phyloP scores from a whole-genome alignment of 2,888 invertebrate species.

The Lamellibrachia satsuma region DNA sequence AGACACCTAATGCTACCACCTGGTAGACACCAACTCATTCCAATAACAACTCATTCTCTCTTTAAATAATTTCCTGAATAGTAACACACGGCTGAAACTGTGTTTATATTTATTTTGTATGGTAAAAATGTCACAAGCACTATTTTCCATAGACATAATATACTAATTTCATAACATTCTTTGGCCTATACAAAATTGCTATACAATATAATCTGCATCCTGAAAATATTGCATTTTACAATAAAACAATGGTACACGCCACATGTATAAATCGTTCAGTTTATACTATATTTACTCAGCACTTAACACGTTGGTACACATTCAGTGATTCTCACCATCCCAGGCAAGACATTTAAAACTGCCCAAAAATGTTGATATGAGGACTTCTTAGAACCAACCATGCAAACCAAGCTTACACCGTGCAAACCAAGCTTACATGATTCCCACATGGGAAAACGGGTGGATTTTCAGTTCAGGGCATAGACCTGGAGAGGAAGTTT shows the following conservation, averaged over 20 bases:
- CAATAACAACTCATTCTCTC: neutral
- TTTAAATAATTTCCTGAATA: neutral
- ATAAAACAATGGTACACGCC: neutral
- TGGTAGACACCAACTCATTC: too few relatives aligned
- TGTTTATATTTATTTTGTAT: neutral
- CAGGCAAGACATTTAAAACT: neutral
- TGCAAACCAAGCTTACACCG: neutral
- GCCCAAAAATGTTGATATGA: neutral
- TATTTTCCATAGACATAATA: neutral
- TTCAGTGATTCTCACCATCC: neutral
- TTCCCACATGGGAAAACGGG: too few relatives aligned
- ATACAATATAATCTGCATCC: neutral
- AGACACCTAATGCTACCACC: too few relatives aligned
- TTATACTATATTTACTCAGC: neutral
- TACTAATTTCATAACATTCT: neutral
- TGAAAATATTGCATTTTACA: conserved; percentile 14
- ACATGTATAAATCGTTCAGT: neutral
- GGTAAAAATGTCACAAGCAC: neutral
- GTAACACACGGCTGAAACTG: neutral
- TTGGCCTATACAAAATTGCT: neutral
- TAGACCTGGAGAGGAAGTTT: too few relatives aligned
- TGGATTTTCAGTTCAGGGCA: too few relatives aligned
- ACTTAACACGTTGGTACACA: neutral
- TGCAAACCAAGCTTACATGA: too few relatives aligned
- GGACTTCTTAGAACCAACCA: neutral